These are phyloP conservation scores for Ypsolopha scabrella DNA, from an alignment of 2,888 invertebrate species.

Conservation along the genomic window DNA sequence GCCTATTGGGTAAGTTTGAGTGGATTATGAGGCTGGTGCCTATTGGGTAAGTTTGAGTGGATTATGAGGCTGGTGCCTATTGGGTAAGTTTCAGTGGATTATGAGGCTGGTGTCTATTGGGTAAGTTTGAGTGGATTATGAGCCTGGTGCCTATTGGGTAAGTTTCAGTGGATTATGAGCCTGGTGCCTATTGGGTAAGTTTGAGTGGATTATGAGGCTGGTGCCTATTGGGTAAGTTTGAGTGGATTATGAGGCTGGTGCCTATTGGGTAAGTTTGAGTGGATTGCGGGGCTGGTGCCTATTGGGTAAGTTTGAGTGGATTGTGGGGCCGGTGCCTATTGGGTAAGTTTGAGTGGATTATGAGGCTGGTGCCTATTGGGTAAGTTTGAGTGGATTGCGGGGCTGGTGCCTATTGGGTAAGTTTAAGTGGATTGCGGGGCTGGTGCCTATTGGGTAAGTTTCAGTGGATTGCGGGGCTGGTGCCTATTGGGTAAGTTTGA, in stretches of 20 bases:
- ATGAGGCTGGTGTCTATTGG: too few species aligned
- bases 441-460: conserved; percentile 64
- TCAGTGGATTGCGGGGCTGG: conserved; percentile 22
- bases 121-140: conserved; percentile 74
- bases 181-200: conserved; percentile 5
- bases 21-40: background rate
- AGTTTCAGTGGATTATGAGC: conserved; percentile 6
- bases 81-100: conserved; percentile 31
- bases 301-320: conserved; percentile 33
- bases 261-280: too few species aligned
- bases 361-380: conserved; percentile 73
- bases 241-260: too few species aligned
- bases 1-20: conserved; percentile 48
- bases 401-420: too few species aligned
- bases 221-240: conserved; percentile 64
- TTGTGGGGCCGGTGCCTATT: background rate
- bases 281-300: conserved; percentile 75
- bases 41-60: conserved; percentile 57
- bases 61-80: conserved; percentile 74
- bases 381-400: conserved; percentile 17
- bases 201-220: conserved; percentile 75
- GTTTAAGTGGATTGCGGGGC: conserved; percentile 74
- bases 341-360: conserved; percentile 64
- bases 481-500: conserved; percentile 50
- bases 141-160: conserved; percentile 72